Conservation (phyloP, 2,888 invertebrate genomes). For the Prosapia bicincta region DNA sequence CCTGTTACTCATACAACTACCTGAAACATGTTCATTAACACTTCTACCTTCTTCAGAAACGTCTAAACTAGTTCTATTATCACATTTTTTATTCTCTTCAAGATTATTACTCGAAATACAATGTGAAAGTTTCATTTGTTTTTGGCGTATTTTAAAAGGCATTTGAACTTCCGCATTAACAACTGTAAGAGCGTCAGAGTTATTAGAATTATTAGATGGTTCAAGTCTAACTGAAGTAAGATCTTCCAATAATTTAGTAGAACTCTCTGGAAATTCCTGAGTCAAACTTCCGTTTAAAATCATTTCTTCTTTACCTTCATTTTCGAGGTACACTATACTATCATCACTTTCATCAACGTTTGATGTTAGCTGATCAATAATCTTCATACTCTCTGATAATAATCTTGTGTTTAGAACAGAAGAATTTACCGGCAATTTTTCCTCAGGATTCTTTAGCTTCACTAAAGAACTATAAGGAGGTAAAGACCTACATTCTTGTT, state of each 20-base stretch:
- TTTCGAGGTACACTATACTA: not conserved
- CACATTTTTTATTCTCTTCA: not conserved
- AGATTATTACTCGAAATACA: not conserved
- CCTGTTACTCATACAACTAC: not conserved
- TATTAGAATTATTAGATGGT: not conserved
- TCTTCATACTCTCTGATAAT: not conserved
- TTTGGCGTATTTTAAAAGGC: not conserved
- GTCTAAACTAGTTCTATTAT: not conserved
- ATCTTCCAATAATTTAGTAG: not conserved
- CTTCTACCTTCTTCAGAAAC: not conserved
- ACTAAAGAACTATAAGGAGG: not conserved
- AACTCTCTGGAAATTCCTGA: not conserved
- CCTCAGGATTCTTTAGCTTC: not conserved
- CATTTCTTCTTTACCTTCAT: not conserved
- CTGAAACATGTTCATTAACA: not conserved
- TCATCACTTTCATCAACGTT: not conserved
- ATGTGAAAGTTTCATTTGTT: not conserved
- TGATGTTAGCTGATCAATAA: not conserved
- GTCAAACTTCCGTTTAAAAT: not conserved
- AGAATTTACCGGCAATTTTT: not conserved
- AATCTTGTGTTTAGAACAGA: not conserved
- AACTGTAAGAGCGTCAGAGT: not conserved
- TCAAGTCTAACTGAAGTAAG: not conserved
- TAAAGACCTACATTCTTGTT: not conserved
- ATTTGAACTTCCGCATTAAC: not conserved